Percentiles rank a stretch among this genome's conserved stretches.
These are phyloP conservation scores for Drosophila prolongata DNA, from an alignment of 2,888 invertebrate species.

Conservation along the genomic window DNA sequence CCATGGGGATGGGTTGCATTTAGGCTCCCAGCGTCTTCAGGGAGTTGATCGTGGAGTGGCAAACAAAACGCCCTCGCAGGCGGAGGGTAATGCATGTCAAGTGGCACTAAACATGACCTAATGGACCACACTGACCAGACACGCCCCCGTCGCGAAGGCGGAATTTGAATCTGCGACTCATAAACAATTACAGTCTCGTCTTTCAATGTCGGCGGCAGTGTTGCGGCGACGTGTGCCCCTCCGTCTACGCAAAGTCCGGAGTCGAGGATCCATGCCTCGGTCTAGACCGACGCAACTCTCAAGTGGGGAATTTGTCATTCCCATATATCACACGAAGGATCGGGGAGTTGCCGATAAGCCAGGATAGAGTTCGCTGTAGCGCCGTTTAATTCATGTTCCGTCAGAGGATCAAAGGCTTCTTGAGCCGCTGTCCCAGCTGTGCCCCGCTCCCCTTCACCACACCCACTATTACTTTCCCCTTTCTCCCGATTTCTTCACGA, in stretches of 20 bases:
- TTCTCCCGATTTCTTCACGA: neutral
- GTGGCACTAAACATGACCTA: constrained; percentile 69
- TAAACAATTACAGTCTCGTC: constrained; percentile 67
- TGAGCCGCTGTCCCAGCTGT: constrained; percentile 61
- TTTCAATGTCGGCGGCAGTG: constrained; percentile 70
- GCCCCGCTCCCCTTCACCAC: constrained; percentile 31
- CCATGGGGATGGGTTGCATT: neutral
- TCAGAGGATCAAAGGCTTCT: constrained; percentile 82
- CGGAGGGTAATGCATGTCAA: constrained; percentile 60
- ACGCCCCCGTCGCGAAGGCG: constrained; percentile 6
- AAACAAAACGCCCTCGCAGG: constrained; percentile 67
- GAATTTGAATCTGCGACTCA: constrained; percentile 28
- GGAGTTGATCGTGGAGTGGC: constrained; percentile 44
- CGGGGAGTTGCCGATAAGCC: constrained; percentile 60
- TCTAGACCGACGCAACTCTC: constrained; percentile 51
- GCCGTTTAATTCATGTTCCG: constrained; percentile 76
- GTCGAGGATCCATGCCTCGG: neutral
- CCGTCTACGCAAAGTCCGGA: constrained; percentile 11
- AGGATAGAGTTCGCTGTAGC: constrained; percentile 54
- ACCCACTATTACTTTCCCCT: constrained; percentile 12
- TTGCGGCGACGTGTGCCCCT: constrained; percentile 63
- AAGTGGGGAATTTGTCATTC: constrained; percentile 81
- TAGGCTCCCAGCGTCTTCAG: neutral
- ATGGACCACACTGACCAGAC: constrained; percentile 77
- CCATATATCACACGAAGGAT: constrained; percentile 66